These are phyloP conservation scores for Drosophila sturtevanti DNA, from an alignment of 1,140 invertebrate genomes.

Conservation along the genomic window DNA sequence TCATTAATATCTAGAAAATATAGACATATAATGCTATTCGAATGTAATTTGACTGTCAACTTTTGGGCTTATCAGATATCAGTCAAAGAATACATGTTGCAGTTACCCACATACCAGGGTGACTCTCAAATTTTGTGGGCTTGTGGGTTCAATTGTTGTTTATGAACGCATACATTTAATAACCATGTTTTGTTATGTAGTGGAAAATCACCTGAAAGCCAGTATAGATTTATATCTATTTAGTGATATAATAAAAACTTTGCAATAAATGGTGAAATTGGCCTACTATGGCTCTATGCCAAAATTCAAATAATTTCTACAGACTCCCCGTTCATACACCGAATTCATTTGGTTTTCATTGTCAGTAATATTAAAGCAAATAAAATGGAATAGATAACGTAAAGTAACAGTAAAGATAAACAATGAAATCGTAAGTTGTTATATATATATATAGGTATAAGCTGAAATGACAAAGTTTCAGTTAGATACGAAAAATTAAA, in stretches of 20 bases:
- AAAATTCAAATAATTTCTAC: neutral
- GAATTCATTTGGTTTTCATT: neutral
- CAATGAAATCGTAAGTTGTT: conserved; percentile 3
- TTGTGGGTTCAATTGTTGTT: neutral
- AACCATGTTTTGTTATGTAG: neutral
- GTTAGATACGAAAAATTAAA: neutral
- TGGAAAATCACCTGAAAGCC: neutral
- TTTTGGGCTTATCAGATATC: conserved; percentile 24
- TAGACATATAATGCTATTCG: conserved; percentile 30
- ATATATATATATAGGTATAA: neutral
- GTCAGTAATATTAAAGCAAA: neutral
- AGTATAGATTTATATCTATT: conserved; percentile 3
- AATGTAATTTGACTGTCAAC: conserved; percentile 51
- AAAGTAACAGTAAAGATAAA: neutral
- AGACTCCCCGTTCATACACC: neutral
- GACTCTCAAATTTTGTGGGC: conserved; percentile 19
- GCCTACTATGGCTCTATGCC: too few species aligned
- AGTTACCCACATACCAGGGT: conserved; percentile 11
- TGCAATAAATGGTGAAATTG: conserved; percentile 7
- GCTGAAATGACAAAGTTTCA: neutral
- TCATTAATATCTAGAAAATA: conserved; percentile 19
- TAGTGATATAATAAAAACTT: conserved; percentile 3
- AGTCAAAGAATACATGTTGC: conserved; percentile 17
- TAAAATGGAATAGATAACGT: neutral
- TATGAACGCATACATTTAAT: neutral